Percentiles rank a stretch among this genome's conserved stretches.
Evolutionary conservation across 2,888 invertebrate genomes (phyloP).

Genomic region (Mimas tiliae): DNA sequence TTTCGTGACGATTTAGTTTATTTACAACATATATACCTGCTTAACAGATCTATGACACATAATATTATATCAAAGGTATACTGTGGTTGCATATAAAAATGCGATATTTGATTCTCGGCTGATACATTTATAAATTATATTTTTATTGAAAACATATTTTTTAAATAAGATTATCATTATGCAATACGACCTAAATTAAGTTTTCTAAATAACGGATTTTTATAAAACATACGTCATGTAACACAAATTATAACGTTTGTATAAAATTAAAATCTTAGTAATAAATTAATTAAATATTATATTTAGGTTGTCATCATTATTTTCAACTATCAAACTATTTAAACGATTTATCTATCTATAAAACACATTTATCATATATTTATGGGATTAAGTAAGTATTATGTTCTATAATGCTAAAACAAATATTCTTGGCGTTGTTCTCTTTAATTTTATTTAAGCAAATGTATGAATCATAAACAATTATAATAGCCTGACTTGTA

Average conservation of each 20-base stretch:
- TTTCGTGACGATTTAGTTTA: constrained; percentile 46
- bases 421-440: constrained; percentile 29
- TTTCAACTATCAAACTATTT: too few species aligned
- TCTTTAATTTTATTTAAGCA: constrained; percentile 51
- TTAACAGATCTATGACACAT: constrained; percentile 3
- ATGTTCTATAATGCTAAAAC: constrained; percentile 3
- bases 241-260: too few species aligned
- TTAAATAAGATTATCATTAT: background rate
- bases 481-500: constrained; percentile 37
- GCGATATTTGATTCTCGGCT: background rate
- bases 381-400: too few species aligned
- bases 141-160: background rate
- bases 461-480: constrained; percentile 59
- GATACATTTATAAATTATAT: background rate
- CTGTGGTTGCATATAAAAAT: constrained; percentile 2
- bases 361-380: constrained; percentile 43
- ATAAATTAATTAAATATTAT: too few species aligned
- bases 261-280: too few species aligned
- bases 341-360: too few species aligned
- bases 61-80: background rate
- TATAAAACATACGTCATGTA: too few species aligned
- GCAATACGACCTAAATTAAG: too few species aligned
- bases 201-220: too few species aligned
- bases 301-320: too few species aligned
- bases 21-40: constrained; percentile 46